Conservation (phyloP, 2,888 invertebrate genomes). For the Spodoptera littoralis region DNA sequence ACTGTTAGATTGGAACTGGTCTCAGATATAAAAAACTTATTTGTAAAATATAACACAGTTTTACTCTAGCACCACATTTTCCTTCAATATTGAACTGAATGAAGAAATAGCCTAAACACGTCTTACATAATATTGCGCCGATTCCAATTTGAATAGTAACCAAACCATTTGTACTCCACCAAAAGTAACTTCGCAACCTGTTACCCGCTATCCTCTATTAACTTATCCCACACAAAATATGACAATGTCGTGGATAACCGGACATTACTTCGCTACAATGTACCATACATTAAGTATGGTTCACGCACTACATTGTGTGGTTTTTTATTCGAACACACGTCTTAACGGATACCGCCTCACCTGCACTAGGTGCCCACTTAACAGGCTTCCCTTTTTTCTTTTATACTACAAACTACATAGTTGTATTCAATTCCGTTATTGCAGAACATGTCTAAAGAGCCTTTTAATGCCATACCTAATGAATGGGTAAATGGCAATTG, state of each 20-base stretch:
- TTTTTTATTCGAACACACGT: slow-evolving; percentile 30
- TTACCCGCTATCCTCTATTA: slow-evolving; percentile 1
- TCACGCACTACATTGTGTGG: slow-evolving; percentile 18
- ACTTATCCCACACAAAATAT: slow-evolving; percentile 21
- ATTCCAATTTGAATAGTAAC: too few species aligned
- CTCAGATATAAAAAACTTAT: too few species aligned
- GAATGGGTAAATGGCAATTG: too few species aligned
- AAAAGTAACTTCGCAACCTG: too few species aligned
- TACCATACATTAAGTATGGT: slow-evolving; percentile 18
- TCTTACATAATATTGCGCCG: too few species aligned
- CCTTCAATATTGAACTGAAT: too few species aligned
- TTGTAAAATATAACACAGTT: too few species aligned
- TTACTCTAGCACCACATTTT: too few species aligned
- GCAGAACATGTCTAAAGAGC: background rate
- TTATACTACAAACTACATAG: background rate
- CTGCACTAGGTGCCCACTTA: slow-evolving; percentile 28
- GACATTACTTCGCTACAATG: slow-evolving; percentile 27
- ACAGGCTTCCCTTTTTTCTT: slow-evolving; percentile 14
- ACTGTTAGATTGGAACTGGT: too few species aligned
- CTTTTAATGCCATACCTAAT: too few species aligned
- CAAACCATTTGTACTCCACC: too few species aligned
- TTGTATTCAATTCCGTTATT: slow-evolving; percentile 35
- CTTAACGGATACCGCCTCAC: slow-evolving; percentile 39
- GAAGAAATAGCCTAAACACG: too few species aligned
- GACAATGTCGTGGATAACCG: slow-evolving; percentile 29